Percentiles rank a stretch among this genome's conserved stretches.
Evolutionary conservation across 2,113 vertebrate genomes (phyloP).

Genomic region (Hyaena hyaena): DNA sequence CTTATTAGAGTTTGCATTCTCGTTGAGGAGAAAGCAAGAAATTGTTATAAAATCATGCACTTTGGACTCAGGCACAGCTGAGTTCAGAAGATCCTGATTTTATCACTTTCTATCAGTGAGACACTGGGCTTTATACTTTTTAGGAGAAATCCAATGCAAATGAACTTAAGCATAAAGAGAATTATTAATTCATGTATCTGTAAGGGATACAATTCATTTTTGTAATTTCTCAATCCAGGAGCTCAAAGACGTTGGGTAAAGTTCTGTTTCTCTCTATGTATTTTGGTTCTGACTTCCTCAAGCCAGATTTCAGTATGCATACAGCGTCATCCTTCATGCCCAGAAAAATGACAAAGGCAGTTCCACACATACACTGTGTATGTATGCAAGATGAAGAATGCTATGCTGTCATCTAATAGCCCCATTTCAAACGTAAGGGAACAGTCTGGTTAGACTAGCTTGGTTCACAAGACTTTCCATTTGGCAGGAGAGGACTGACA

Average conservation of each 20-base stretch:
- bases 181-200: not conserved
- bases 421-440: not conserved
- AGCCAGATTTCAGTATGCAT: not conserved
- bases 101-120: not conserved
- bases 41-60: not conserved
- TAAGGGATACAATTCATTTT: not conserved
- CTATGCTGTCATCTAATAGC: not conserved
- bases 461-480: not conserved
- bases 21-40: not conserved
- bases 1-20: not conserved
- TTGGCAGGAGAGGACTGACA: not conserved
- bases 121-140: not conserved
- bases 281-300: not conserved
- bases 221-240: not conserved
- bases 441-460: not conserved
- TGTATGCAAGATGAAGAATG: not conserved
- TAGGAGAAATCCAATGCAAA: not conserved
- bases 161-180: not conserved
- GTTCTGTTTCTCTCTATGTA: not conserved
- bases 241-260: not conserved
- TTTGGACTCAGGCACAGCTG: not conserved
- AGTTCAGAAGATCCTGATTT: not conserved
- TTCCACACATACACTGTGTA: too few relatives aligned
- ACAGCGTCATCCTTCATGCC: not conserved
- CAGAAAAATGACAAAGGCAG: not conserved